Evolutionary conservation across 2,888 invertebrate species (phyloP), one percentile per base, ranked within the genome.

Genomic region (Mechanitis mazaeus): DNA sequence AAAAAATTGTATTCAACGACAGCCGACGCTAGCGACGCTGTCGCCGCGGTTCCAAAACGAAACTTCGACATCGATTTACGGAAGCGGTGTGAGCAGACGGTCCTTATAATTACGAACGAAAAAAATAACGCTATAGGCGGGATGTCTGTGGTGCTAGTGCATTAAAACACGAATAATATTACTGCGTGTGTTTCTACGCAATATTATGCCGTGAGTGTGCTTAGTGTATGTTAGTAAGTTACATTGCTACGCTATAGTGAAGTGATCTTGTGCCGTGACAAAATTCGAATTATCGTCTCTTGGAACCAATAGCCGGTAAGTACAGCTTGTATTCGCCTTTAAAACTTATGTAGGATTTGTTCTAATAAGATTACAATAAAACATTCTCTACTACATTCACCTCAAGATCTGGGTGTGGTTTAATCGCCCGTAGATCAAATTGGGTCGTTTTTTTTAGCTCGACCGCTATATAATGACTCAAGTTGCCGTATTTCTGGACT

Each of bases 71-170:
- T 90, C 87, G 89, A 89, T 90, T 80, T 83, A 75, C 78, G 79
- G 79, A 69, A 69, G 73, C 80, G 81, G 85, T 81, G 83, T 80
- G 84, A 81, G 80, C 76, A 75, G 79, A 76, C 75, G 76, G 76
- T 74, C 74, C 74, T 75, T 72, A 77, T 82, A 82, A 42, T 81
- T 78, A 78, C 83, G 83, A 84, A 81, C 83, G 82, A 86, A 86
- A 81, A 79, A 82, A 84, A 78, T 80, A 81, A 76, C 79, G 80
- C 81, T 75, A 78, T 77, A 71, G 76, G 79, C 83, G 86, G 82
- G 73, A 88, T 88, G 87, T 82, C 77, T 80, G 81, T 82, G 81
- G 87, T 88, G 87, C 83, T 86, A 84, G 88, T 88, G 88, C 81
- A 76, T 78, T 86, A 78, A 85, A 79, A 78, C 70, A 74, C 75